Conservation (phyloP, 2,113 vertebrate genomes). For the Malurus alboscapulatus region DNA sequence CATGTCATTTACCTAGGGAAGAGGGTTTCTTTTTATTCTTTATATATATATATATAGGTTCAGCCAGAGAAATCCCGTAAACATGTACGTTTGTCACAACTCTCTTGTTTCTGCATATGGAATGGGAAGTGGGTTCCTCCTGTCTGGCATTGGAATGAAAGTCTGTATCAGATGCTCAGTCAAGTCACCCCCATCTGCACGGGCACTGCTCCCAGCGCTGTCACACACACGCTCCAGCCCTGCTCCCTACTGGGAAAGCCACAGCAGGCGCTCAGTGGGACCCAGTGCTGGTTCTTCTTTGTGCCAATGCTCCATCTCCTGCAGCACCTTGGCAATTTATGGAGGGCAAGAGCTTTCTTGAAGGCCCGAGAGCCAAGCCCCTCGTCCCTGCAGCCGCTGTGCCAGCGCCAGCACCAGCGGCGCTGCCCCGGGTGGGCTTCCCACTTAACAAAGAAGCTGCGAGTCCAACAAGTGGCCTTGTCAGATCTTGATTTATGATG, state of each 20-base stretch:
- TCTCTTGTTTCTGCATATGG: slow-evolving; percentile 34
- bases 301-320: slow-evolving; percentile 23
- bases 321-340: slow-evolving; percentile 51
- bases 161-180: slow-evolving; percentile 5
- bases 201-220: background rate
- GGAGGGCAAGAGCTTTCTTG: slow-evolving; percentile 49
- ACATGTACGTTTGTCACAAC: slow-evolving; percentile 36
- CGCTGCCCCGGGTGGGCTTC: background rate
- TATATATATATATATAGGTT: slow-evolving; percentile 4
- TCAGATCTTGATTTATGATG: slow-evolving; percentile 69
- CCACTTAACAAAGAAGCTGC: slow-evolving; percentile 57
- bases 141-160: slow-evolving; percentile 39
- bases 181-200: background rate
- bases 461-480: slow-evolving; percentile 64
- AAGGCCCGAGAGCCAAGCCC: background rate
- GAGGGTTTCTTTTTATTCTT: background rate
- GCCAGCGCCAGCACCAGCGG: background rate
- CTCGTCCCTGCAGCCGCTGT: background rate
- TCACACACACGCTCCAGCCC: background rate
- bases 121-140: slow-evolving; percentile 49
- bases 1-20: slow-evolving; percentile 49
- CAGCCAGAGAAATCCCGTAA: slow-evolving; percentile 57
- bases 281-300: slow-evolving; percentile 36
- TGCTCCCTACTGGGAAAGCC: slow-evolving; percentile 3
- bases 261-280: background rate